Evolutionary conservation across 2,113 vertebrate genomes (phyloP).

Genomic region (Salvelinus fontinalis): DNA sequence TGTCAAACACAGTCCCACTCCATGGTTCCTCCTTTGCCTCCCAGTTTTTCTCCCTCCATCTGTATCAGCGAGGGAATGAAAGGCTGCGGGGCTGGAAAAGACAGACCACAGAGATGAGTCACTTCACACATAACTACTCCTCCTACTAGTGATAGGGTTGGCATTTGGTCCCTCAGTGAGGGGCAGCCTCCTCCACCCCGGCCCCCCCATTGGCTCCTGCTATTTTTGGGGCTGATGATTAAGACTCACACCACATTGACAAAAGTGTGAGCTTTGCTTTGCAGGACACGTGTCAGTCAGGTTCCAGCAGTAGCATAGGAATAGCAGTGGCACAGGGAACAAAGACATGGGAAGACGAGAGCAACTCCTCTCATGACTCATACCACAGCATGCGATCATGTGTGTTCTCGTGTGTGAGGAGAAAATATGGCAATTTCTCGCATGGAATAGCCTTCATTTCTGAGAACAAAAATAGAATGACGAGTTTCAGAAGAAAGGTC

Average conservation of each 20-base stretch:
- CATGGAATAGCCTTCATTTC: too few species aligned
- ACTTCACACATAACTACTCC: conserved; percentile 32
- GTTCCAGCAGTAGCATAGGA: conserved; percentile 16
- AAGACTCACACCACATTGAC: conserved; percentile 36
- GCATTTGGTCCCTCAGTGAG: conserved; percentile 18
- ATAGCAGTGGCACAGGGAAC: conserved; percentile 3
- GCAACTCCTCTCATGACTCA: too few species aligned
- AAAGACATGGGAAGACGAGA: neutral
- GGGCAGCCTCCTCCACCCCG: conserved; percentile 27
- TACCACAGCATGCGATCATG: too few species aligned
- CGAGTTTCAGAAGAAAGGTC: too few species aligned
- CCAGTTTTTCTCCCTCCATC: conserved; percentile 16
- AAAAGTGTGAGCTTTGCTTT: conserved; percentile 29
- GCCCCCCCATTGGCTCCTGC: neutral
- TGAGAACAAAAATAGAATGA: too few species aligned
- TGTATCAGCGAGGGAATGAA: conserved; percentile 18
- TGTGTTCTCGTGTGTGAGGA: too few species aligned
- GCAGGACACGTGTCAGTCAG: conserved; percentile 19
- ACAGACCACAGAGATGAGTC: conserved; percentile 32
- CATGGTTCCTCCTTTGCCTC: neutral
- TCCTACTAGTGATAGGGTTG: conserved; percentile 18
- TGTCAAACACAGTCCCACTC: conserved; percentile 2
- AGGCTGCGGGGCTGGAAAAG: conserved; percentile 7
- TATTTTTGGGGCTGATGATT: conserved; percentile 15
- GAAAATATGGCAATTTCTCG: too few species aligned